These are phyloP conservation scores for Perca flavescens DNA, from an alignment of 2,113 vertebrate genomes.

Conservation along the genomic window DNA sequence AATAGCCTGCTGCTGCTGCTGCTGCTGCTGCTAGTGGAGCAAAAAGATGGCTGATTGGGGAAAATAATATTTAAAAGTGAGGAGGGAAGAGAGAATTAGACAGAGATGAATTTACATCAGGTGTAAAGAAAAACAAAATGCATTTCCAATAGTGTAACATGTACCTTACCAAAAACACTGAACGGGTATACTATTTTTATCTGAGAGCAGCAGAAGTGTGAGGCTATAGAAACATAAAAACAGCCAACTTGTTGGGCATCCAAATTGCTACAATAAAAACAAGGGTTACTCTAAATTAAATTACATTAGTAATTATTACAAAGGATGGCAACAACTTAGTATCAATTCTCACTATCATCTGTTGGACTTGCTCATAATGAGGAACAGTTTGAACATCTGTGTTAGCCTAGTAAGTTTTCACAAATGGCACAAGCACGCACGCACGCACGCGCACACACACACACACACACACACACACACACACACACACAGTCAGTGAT, in stretches of 20 bases:
- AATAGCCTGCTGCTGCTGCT: slow-evolving; percentile 58
- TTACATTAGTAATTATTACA: not conserved
- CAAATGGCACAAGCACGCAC: not conserved
- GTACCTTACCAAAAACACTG: not conserved
- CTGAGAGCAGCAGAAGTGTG: not conserved
- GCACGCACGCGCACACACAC: too few relatives aligned
- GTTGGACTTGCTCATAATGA: not conserved
- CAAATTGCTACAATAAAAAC: not conserved
- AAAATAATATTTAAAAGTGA: slow-evolving; percentile 20
- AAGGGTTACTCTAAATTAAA: not conserved
- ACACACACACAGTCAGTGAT: not conserved
- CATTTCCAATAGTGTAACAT: not conserved
- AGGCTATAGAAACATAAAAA: slow-evolving; percentile 28
- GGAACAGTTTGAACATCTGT: not conserved
- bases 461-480: not conserved
- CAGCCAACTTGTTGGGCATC: not conserved
- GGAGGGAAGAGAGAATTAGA: not conserved
- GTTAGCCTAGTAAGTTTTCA: not conserved
- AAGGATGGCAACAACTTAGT: not conserved
- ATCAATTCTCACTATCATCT: not conserved
- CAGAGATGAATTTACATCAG: not conserved
- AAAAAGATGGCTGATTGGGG: slow-evolving; percentile 13
- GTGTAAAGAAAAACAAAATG: not conserved
- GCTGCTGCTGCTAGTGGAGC: slow-evolving; percentile 13
- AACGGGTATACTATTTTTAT: not conserved